Conservation (phyloP, 2,113 vertebrate genomes). For the Ramphastos sulfuratus region DNA sequence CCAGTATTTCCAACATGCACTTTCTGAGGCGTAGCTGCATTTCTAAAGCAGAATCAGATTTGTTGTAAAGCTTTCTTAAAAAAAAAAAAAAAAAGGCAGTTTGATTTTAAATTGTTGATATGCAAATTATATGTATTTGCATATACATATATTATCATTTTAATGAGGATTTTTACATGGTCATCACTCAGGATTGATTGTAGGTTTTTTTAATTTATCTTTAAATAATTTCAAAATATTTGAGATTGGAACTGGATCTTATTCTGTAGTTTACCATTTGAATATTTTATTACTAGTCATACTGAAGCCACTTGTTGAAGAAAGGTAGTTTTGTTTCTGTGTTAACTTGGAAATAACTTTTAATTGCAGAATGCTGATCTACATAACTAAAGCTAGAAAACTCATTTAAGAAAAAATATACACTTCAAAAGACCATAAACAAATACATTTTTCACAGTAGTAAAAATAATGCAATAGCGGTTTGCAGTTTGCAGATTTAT, state of each 20-base stretch:
- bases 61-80: background rate
- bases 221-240: background rate
- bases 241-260: background rate
- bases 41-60: background rate
- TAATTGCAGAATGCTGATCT: background rate
- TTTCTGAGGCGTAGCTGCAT: background rate
- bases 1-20: background rate
- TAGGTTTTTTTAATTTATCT: background rate
- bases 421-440: background rate
- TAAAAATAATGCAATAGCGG: background rate
- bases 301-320: background rate
- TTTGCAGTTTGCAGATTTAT: background rate
- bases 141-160: background rate
- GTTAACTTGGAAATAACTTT: background rate
- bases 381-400: background rate
- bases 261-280: background rate
- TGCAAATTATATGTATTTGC: background rate
- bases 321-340: background rate
- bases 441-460: background rate
- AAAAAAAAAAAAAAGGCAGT: background rate
- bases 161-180: background rate
- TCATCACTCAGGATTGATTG: background rate
- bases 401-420: background rate
- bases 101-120: background rate
- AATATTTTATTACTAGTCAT: background rate